These are phyloP conservation scores for Botia almorhae DNA, from an alignment of 2,797 vertebrate genomes.

Conservation along the genomic window DNA sequence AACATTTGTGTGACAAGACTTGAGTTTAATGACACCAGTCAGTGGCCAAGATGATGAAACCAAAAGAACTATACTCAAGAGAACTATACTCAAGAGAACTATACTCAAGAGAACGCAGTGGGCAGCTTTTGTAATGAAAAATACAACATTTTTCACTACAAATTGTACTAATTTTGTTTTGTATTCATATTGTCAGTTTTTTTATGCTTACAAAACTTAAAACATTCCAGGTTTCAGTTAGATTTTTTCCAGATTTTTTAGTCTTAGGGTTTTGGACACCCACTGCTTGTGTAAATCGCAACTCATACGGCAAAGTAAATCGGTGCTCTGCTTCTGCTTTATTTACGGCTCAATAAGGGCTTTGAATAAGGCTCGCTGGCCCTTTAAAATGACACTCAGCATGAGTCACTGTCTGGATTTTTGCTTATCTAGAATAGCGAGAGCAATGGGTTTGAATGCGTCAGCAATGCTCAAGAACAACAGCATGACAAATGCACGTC, in stretches of 20 bases:
- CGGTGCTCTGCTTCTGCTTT: conserved; percentile 1
- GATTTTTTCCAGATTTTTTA: too few relatives aligned
- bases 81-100: not conserved
- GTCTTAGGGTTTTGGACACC: not conserved
- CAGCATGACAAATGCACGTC: not conserved
- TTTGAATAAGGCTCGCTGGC: not conserved
- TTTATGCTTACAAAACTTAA: too few relatives aligned
- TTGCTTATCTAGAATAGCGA: conserved; percentile 29
- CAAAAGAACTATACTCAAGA: conserved; percentile 36
- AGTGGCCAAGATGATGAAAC: conserved; percentile 60
- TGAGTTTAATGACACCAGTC: conserved; percentile 66
- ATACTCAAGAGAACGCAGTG: conserved; percentile 16
- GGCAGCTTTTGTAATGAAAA: conserved; percentile 1
- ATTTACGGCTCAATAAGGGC: not conserved
- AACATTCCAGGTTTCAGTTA: not conserved
- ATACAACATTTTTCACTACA: too few relatives aligned
- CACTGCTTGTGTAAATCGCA: not conserved
- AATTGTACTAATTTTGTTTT: too few relatives aligned
- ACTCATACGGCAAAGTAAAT: not conserved
- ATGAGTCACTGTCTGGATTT: conserved; percentile 53
- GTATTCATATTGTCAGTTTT: not conserved
- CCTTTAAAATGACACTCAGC: conserved; percentile 38
- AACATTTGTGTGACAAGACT: conserved; percentile 66
- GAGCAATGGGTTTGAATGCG: conserved; percentile 41
- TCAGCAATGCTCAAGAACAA: conserved; percentile 11